Conservation (phyloP, 2,888 invertebrate species). For the Agriopis marginaria region DNA sequence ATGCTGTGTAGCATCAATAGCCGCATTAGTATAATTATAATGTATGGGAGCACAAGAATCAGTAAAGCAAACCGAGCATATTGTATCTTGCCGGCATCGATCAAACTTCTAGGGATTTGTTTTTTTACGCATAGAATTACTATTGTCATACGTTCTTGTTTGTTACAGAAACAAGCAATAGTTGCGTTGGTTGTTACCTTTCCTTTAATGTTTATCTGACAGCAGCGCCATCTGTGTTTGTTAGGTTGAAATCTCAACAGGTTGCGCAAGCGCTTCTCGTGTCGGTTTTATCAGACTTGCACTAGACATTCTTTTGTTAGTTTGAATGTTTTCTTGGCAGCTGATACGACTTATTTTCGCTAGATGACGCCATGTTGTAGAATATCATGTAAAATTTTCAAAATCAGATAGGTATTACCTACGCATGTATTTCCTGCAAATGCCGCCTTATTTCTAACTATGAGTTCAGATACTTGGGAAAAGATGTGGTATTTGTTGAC, state of each 20-base stretch:
- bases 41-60: too few species aligned
- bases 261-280: conserved; percentile 33
- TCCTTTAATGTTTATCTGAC: not conserved
- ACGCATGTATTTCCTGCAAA: too few species aligned
- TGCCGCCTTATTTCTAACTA: too few species aligned
- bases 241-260: conserved; percentile 9
- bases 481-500: not conserved
- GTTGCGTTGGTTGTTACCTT: not conserved
- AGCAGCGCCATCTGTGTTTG: conserved; percentile 38
- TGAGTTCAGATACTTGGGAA: too few species aligned
- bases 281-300: not conserved
- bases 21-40: too few species aligned
- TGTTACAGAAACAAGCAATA: not conserved
- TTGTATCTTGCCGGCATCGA: too few species aligned
- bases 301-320: not conserved
- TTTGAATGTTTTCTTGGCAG: not conserved
- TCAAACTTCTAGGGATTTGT: too few species aligned
- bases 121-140: not conserved
- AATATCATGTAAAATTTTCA: too few species aligned
- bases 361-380: conserved; percentile 47
- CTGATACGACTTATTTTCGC: conserved; percentile 22
- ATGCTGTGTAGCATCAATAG: not conserved
- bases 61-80: too few species aligned
- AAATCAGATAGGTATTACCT: too few species aligned
- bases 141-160: not conserved